Evolutionary conservation across 30 jellyfish, hydroid and myxozoan species (phyloP).

Genomic region (Aurelia aurita complex sp. Pacific): DNA sequence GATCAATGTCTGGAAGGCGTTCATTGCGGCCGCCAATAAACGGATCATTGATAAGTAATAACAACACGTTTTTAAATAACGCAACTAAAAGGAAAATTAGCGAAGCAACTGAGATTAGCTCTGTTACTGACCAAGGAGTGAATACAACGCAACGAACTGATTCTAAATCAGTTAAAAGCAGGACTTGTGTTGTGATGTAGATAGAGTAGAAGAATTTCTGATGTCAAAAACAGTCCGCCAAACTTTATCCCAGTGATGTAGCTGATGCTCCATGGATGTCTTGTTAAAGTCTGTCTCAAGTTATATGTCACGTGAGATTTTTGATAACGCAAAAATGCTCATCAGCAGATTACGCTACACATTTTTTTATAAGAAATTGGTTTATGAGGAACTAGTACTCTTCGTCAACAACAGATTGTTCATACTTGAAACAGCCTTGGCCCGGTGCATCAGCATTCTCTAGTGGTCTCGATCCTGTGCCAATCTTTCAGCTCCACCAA

Average conservation of each 20-base stretch:
- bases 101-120: constrained; percentile 7
- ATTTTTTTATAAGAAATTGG: too few relatives aligned
- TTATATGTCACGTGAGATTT: too few relatives aligned
- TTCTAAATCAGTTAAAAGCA: constrained; percentile 56
- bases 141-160: constrained; percentile 16
- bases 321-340: too few relatives aligned
- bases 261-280: too few relatives aligned
- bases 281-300: too few relatives aligned
- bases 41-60: constrained; percentile 26
- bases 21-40: constrained; percentile 26
- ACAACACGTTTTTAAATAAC: constrained; percentile 16
- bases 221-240: too few relatives aligned
- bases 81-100: constrained; percentile 16
- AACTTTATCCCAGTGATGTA: too few relatives aligned
- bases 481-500: neutral
- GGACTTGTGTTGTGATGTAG: constrained; percentile 60
- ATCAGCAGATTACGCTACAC: too few relatives aligned
- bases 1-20: constrained; percentile 24
- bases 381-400: too few relatives aligned
- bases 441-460: neutral
- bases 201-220: too few relatives aligned
- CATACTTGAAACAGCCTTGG: neutral
- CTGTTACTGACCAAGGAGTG: neutral
- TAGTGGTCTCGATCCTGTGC: neutral
- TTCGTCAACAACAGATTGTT: neutral